Evolutionary conservation across 2,888 invertebrate genomes (phyloP), one percentile per base, ranked within the genome.

Genomic region (Ephialtes manifestator): DNA sequence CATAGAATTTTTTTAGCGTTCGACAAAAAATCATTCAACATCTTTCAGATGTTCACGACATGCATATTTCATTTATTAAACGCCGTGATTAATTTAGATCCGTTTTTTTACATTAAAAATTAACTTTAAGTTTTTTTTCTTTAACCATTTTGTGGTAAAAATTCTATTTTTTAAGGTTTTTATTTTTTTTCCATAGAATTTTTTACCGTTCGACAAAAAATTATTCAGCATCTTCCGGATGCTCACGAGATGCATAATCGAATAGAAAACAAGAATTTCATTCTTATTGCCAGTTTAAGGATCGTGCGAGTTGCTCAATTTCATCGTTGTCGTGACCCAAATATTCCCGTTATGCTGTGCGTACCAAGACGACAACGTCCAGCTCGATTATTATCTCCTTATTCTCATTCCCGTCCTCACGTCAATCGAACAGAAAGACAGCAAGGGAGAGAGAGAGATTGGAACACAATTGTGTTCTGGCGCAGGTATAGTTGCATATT

Each of bases 401-500:
- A 20, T 24, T 60, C 43, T 43, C 55, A 58, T 67, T 81, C 76
- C 70, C 67, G 53, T 28, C 67, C 60, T 51, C 68, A 31, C 71
- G 76, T 81, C 77, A 70, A 74, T 78, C 77, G 55, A 46, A 81
- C 18, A 63, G 74, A 74, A 71, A 51, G 72, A 77, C 74, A 71
- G 31, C 28, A 20, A 74, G 63, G n/a, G 13, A 43, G n/a, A 43
- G 10, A 43, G 10, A 13, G 75, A 63, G 31, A 63, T 60, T 35
- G 31, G 35, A 18, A 46, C 74, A 67, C 39, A 60, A 46, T 46
- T 18, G 58, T 28, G 31, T 28, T 28, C 13, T 11, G 18, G 48
- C 28, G 48, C 48, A 55, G 28, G n/a, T 18, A 18, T 20, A 46
- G 46, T 74, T 60, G 83, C 86, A 89, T 87, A 89, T 89, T 86